Evolutionary conservation across 2,797 vertebrate genomes (phyloP).

Genomic region (Semaprochilodus insignis): DNA sequence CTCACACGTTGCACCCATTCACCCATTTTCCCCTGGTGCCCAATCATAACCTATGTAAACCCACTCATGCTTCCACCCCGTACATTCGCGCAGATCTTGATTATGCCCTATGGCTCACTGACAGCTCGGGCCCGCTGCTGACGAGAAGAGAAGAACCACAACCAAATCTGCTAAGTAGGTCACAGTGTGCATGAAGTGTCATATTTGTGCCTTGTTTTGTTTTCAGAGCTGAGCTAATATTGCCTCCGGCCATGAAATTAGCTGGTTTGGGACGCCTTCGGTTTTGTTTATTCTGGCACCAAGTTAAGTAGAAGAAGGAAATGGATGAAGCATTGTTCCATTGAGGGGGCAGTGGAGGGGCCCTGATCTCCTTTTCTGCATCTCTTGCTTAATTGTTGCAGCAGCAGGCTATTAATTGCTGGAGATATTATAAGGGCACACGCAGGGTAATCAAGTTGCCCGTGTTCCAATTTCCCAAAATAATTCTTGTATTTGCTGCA

Average conservation of each 20-base stretch:
- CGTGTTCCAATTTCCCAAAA: slow-evolving; percentile 85
- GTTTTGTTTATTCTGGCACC: slow-evolving; percentile 28
- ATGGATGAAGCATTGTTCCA: slow-evolving; percentile 26
- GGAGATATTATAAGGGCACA: slow-evolving; percentile 71
- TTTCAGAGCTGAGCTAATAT: slow-evolving; percentile 76
- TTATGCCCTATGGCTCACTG: slow-evolving; percentile 6
- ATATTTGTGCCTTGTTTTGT: slow-evolving; percentile 67
- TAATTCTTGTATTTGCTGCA: slow-evolving; percentile 85
- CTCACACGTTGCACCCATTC: slow-evolving; percentile 57
- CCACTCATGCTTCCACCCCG: slow-evolving; percentile 68
- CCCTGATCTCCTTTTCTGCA: slow-evolving; percentile 63
- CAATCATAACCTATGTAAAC: slow-evolving; percentile 65
- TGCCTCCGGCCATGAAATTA: slow-evolving; percentile 62
- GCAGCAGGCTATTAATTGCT: slow-evolving; percentile 72
- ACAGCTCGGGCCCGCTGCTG: slow-evolving; percentile 16
- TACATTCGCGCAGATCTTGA: slow-evolving; percentile 11
- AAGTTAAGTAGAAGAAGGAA: slow-evolving; percentile 9
- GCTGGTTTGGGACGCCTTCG: slow-evolving; percentile 64
- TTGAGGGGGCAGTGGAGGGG: neutral
- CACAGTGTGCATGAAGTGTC: slow-evolving; percentile 68
- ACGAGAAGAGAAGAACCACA: slow-evolving; percentile 62
- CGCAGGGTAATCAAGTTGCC: slow-evolving; percentile 79
- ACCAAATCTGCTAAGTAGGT: slow-evolving; percentile 81
- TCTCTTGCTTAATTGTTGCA: slow-evolving; percentile 73
- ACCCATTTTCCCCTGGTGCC: slow-evolving; percentile 47